Evolutionary conservation across 2,888 invertebrate species (phyloP).

Genomic region (Xestoiulus laeticollis): DNA sequence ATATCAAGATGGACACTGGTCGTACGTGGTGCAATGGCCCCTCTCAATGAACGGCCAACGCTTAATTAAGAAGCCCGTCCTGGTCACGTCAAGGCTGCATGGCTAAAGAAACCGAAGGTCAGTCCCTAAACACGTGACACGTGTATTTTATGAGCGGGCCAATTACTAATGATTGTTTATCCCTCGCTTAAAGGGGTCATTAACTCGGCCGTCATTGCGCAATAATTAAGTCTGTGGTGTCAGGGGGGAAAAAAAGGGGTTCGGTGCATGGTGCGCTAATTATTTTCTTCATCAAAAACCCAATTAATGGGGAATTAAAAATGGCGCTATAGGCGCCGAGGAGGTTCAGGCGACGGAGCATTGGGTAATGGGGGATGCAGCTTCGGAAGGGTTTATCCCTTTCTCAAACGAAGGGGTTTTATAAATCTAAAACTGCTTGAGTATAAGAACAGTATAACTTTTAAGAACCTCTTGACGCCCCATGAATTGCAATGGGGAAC

Average conservation of each 20-base stretch:
- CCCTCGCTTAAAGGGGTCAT: not conserved
- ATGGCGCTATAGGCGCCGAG: not conserved
- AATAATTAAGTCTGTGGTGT: not conserved
- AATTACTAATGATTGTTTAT: not conserved
- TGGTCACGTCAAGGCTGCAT: not conserved
- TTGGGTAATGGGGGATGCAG: not conserved
- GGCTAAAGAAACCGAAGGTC: not conserved
- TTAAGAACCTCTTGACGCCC: no score
- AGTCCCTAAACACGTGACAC: not conserved
- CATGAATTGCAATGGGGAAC: no score
- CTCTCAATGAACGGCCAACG: not conserved
- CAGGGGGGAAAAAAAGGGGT: not conserved
- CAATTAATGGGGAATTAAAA: not conserved
- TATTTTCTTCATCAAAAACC: not conserved
- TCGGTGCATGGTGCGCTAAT: not conserved
- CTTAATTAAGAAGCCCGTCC: not conserved
- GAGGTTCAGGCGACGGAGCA: not conserved
- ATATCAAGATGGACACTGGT: not conserved
- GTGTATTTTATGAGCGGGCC: not conserved
- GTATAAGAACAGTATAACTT: no score
- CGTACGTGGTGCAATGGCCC: not conserved
- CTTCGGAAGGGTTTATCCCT: no score
- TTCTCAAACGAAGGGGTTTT: no score
- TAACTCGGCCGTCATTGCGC: not conserved
- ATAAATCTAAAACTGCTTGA: no score